These are phyloP conservation scores for Nannospalax galili DNA, from an alignment of 2,113 vertebrate species.

Conservation along the genomic window DNA sequence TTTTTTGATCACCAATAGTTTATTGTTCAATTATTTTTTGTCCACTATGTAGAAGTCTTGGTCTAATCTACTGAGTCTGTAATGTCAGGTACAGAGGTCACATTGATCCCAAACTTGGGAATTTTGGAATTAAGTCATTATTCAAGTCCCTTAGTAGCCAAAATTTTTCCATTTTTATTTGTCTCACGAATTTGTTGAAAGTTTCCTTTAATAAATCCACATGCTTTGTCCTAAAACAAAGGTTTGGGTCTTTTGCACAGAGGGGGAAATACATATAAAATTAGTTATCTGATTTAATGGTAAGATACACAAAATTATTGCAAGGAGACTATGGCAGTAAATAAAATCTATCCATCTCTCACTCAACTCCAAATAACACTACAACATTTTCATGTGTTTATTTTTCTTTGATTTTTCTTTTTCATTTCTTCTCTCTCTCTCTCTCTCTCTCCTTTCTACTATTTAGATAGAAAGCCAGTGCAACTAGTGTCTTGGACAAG, in stretches of 20 bases:
- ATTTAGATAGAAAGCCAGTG: not conserved
- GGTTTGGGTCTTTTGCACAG: not conserved
- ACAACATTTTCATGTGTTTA: not conserved
- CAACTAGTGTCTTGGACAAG: not conserved
- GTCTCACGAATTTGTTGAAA: not conserved
- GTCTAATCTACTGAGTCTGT: not conserved
- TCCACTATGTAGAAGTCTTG: not conserved
- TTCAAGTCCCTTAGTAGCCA: not conserved
- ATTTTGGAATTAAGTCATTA: not conserved
- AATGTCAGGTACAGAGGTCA: not conserved
- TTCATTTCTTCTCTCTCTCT: too few relatives aligned
- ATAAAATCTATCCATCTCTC: not conserved
- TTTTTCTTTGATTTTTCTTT: too few relatives aligned
- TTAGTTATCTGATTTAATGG: conserved; percentile 1
- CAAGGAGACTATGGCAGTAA: not conserved
- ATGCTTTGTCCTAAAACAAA: not conserved
- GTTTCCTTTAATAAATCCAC: not conserved
- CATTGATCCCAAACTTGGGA: not conserved
- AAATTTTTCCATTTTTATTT: not conserved
- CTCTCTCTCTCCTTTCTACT: not conserved
- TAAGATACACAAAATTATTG: not conserved
- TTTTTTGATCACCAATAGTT: not conserved
- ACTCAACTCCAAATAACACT: not conserved
- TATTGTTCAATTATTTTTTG: conserved; percentile 42
- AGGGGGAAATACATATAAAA: not conserved